Conservation (phyloP, 2,888 invertebrate species). For the Timandra comae region DNA sequence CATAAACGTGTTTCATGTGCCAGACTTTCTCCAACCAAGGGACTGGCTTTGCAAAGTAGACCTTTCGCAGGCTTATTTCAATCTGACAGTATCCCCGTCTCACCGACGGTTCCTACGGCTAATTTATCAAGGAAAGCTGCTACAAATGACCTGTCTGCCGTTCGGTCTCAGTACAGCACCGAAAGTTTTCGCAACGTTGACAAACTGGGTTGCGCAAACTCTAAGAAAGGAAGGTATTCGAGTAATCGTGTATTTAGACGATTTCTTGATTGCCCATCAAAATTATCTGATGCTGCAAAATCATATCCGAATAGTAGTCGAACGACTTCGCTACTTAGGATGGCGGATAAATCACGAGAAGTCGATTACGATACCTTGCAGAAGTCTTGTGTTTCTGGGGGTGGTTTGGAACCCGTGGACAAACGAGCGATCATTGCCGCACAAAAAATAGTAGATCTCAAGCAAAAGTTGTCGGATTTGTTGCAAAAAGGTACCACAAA, state of each 20-base stretch:
- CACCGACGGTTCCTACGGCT: constrained; percentile 23
- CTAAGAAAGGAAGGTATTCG: constrained; percentile 17
- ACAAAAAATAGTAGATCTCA: background rate
- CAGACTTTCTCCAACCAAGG: constrained; percentile 21
- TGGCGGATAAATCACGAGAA: too few species aligned
- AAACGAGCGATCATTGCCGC: background rate
- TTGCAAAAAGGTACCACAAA: background rate
- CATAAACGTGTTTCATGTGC: constrained; percentile 19
- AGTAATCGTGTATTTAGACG: constrained; percentile 20
- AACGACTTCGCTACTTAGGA: too few species aligned
- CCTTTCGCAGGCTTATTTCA: constrained; percentile 22
- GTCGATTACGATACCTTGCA: too few species aligned
- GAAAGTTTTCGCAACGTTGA: constrained; percentile 18
- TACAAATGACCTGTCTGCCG: constrained; percentile 24
- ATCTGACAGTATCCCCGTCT: constrained; percentile 11
- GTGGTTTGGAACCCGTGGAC: too few species aligned
- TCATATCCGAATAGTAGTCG: too few species aligned
- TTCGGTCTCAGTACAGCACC: constrained; percentile 27
- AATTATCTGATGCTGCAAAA: background rate
- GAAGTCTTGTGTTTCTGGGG: too few species aligned
- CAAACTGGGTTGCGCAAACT: constrained; percentile 21
- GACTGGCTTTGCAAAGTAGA: constrained; percentile 26
- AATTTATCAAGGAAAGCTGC: constrained; percentile 7
- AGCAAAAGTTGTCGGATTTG: background rate
- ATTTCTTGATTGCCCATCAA: constrained; percentile 16